Evolutionary conservation across 2,113 vertebrate genomes (phyloP).

Genomic region (Gallinago jamesoni): DNA sequence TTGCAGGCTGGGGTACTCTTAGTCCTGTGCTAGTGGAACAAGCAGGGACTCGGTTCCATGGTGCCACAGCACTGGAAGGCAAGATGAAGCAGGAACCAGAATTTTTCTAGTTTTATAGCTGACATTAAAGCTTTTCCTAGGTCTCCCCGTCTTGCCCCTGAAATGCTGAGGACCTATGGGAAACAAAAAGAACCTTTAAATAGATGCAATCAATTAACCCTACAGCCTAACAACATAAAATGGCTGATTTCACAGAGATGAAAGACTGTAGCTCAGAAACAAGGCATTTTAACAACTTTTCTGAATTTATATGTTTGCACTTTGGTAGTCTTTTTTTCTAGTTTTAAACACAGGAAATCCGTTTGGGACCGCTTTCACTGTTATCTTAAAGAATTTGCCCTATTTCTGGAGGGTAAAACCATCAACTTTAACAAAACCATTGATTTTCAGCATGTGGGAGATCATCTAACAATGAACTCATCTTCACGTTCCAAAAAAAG

Average conservation of each 20-base stretch:
- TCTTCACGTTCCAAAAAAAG: neutral
- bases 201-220: neutral
- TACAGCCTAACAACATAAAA: neutral
- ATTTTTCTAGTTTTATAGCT: neutral
- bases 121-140: neutral
- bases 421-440: neutral
- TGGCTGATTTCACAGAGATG: constrained; percentile 3
- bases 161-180: neutral
- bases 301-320: neutral
- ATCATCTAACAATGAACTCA: neutral
- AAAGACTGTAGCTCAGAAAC: constrained; percentile 8
- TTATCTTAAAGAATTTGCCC: neutral
- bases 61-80: neutral
- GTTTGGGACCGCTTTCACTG: neutral
- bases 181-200: neutral
- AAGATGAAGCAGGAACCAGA: neutral
- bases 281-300: neutral
- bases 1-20: neutral
- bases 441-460: neutral
- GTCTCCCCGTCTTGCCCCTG: fast-evolving
- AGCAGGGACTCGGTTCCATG: neutral
- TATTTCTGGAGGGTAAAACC: neutral
- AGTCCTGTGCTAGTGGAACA: neutral
- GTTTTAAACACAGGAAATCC: neutral
- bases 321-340: neutral